Conservation (phyloP, 2,888 invertebrate genomes). For the Noctua janthina region DNA sequence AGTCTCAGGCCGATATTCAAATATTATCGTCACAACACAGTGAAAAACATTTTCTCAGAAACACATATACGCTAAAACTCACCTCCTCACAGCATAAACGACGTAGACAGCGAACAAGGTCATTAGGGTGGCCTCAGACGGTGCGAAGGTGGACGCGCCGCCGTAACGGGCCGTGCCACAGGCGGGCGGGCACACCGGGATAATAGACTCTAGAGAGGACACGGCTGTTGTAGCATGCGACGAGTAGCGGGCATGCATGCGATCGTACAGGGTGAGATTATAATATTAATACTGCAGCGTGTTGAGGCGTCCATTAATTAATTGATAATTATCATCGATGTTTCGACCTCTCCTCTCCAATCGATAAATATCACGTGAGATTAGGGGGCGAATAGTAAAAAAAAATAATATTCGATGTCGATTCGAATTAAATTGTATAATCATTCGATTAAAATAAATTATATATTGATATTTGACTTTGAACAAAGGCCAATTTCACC, state of each 20-base stretch:
- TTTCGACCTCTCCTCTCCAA: too few species aligned
- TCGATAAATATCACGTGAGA: too few species aligned
- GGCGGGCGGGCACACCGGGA: slow-evolving; percentile 98
- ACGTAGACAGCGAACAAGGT: slow-evolving; percentile 70
- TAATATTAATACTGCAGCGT: background rate
- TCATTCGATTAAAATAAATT: too few species aligned
- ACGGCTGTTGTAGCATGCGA: slow-evolving; percentile 38
- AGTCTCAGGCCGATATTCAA: too few species aligned
- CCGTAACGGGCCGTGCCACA: slow-evolving; percentile 93
- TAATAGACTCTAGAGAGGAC: slow-evolving; percentile 93
- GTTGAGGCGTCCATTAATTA: too few species aligned
- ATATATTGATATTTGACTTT: background rate
- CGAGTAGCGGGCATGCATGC: slow-evolving; percentile 35
- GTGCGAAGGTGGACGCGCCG: slow-evolving; percentile 86
- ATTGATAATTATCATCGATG: too few species aligned
- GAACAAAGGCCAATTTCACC: background rate
- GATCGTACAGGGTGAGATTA: background rate
- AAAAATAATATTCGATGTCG: too few species aligned
- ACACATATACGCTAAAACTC: slow-evolving; percentile 47
- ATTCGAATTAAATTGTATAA: too few species aligned
- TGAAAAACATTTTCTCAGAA: background rate
- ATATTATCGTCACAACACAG: background rate
- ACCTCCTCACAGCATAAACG: slow-evolving; percentile 76
- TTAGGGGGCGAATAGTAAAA: too few species aligned
- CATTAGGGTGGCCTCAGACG: slow-evolving; percentile 67